These are phyloP conservation scores for Eidolon dupreanum DNA, from an alignment of 2,797 vertebrate genomes.

Conservation along the genomic window DNA sequence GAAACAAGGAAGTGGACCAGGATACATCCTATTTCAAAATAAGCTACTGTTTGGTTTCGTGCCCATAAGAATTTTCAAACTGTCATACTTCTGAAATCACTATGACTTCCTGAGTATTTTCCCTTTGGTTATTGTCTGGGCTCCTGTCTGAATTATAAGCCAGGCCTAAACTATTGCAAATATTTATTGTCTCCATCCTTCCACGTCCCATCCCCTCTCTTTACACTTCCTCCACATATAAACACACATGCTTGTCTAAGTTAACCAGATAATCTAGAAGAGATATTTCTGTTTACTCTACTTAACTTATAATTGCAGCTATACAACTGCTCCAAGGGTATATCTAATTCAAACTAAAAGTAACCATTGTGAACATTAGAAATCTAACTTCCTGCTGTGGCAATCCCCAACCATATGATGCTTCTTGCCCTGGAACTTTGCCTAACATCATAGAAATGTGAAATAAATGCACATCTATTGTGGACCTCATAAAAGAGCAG, in stretches of 20 bases:
- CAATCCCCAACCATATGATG: background rate
- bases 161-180: background rate
- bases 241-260: background rate
- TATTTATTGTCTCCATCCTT: background rate
- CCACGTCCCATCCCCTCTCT: background rate
- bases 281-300: background rate
- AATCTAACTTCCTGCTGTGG: background rate
- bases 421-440: background rate
- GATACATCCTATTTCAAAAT: background rate
- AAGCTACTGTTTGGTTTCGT: background rate
- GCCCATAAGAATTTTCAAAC: background rate
- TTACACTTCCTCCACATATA: background rate
- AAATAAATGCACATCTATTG: background rate
- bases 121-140: background rate
- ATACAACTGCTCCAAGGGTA: background rate
- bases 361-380: background rate
- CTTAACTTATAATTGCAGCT: background rate
- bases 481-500: background rate
- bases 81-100: background rate
- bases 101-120: background rate
- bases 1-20: background rate
- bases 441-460: background rate
- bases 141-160: background rate
- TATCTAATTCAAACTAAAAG: background rate
- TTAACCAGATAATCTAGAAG: background rate